Percentiles rank a stretch among this genome's conserved stretches.
Evolutionary conservation across 2,113 vertebrate species (phyloP).

Genomic region (Arvicanthis niloticus): DNA sequence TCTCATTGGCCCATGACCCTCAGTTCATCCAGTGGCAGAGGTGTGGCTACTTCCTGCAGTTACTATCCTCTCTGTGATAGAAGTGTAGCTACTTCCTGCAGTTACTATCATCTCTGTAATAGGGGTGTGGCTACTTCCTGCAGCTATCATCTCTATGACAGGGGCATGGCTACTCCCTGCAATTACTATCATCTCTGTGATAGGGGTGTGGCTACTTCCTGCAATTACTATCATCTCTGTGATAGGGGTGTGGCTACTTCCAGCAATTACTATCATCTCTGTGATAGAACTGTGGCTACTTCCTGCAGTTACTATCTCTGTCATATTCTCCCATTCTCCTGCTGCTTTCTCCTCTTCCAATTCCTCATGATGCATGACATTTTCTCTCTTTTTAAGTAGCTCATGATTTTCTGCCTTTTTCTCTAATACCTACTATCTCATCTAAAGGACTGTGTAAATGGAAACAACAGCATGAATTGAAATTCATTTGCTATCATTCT

Average conservation of each 20-base stretch:
- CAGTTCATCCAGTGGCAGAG: not conserved
- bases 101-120: too few relatives aligned
- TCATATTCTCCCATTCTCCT: not conserved
- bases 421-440: not conserved
- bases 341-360: not conserved
- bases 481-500: not conserved
- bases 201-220: too few relatives aligned
- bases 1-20: not conserved
- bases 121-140: not conserved
- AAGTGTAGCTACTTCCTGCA: too few relatives aligned
- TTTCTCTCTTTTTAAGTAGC: conserved; percentile 12
- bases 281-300: not conserved
- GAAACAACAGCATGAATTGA: not conserved
- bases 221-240: too few relatives aligned
- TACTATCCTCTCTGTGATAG: too few relatives aligned
- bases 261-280: too few relatives aligned
- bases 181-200: too few relatives aligned
- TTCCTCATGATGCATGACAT: not conserved
- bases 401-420: not conserved
- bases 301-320: not conserved
- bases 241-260: too few relatives aligned
- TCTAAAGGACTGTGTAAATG: not conserved
- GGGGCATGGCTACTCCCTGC: too few relatives aligned
- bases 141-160: not conserved
- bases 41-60: too few relatives aligned